Evolutionary conservation across 2,888 invertebrate species (phyloP).

Genomic region (Eledona agricola): DNA sequence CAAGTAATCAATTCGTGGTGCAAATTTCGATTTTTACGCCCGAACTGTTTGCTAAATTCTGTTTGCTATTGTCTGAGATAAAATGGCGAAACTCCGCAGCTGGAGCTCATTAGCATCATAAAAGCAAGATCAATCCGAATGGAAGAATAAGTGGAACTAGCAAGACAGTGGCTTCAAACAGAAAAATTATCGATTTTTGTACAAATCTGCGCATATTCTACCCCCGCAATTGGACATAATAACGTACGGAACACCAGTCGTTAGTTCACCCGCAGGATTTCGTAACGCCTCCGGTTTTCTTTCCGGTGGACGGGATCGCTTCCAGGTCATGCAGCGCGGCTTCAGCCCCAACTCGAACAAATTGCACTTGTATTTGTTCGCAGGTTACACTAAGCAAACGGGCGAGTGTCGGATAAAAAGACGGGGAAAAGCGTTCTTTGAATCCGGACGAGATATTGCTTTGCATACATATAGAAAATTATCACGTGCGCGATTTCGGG

Average conservation of each 20-base stretch:
- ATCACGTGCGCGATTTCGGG: neutral
- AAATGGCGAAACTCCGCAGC: too few species aligned
- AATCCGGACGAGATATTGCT: constrained; percentile 1
- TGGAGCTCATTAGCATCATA: too few species aligned
- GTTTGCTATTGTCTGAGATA: too few species aligned
- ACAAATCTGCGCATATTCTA: constrained; percentile 1
- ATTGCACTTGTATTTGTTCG: neutral
- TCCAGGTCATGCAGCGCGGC: constrained; percentile 7
- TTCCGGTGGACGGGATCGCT: constrained; percentile 1
- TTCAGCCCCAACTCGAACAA: neutral
- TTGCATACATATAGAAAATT: constrained; percentile 16
- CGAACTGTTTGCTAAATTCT: too few species aligned
- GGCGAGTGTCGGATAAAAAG: constrained; percentile 2
- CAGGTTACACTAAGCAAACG: too few species aligned
- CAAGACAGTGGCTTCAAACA: too few species aligned
- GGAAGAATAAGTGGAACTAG: too few species aligned
- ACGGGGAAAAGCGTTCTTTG: constrained; percentile 1
- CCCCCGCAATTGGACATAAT: constrained; percentile 12
- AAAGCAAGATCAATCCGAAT: too few species aligned
- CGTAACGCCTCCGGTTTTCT: constrained; percentile 17
- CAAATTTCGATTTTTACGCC: too few species aligned
- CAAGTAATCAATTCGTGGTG: too few species aligned
- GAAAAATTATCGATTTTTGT: too few species aligned
- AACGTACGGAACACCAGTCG: constrained; percentile 18
- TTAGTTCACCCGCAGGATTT: constrained; percentile 12